Conservation (phyloP, 2,888 invertebrate genomes). For the Phortica okadai region DNA sequence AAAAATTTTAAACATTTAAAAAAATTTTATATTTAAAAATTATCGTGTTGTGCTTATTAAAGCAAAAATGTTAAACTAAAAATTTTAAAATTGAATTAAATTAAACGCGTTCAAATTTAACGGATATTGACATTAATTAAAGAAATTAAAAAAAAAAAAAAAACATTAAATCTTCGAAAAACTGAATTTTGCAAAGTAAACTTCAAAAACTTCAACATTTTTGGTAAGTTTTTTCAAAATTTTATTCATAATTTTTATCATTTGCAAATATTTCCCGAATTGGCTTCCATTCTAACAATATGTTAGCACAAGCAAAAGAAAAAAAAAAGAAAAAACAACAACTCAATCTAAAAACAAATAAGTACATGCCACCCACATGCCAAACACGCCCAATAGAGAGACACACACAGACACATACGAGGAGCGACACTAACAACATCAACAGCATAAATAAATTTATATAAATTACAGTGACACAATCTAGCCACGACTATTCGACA, state of each 20-base stretch:
- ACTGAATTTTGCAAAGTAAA: neutral
- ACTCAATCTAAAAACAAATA: neutral
- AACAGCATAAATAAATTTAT: constrained; percentile 5
- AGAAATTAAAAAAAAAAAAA: neutral
- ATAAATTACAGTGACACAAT: neutral
- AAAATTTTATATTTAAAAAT: too few relatives aligned
- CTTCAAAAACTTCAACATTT: neutral
- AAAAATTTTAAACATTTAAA: too few relatives aligned
- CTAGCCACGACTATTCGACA: neutral
- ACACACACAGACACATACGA: neutral
- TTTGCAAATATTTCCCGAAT: neutral
- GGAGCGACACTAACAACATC: neutral
- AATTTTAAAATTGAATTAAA: too few relatives aligned
- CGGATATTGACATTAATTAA: neutral
- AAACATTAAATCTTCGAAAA: neutral
- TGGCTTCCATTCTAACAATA: neutral
- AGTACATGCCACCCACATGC: constrained; percentile 1
- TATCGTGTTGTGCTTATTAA: too few relatives aligned
- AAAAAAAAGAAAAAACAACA: neutral
- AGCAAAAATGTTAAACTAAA: too few relatives aligned
- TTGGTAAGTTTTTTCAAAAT: constrained; percentile 9
- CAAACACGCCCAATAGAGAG: neutral
- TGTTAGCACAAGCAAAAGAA: constrained; percentile 19
- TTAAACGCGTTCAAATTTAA: too few relatives aligned
- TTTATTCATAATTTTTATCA: neutral